Evolutionary conservation across 2,113 vertebrate species (phyloP).

Genomic region (Calidris pygmaea): DNA sequence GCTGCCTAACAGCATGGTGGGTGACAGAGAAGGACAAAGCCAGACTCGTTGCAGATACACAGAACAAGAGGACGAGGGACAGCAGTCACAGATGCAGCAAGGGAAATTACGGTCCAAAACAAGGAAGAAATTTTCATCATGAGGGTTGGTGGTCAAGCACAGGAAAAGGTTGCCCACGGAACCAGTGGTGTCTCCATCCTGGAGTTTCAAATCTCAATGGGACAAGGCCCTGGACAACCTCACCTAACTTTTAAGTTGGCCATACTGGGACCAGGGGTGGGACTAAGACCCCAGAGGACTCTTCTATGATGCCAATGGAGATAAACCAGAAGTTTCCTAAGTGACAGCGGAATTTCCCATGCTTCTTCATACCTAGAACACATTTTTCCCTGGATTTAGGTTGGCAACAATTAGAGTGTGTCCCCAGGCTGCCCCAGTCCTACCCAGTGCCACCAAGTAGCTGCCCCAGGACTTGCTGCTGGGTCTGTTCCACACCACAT

Average conservation of each 20-base stretch:
- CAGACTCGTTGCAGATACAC: neutral
- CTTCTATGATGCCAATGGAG: neutral
- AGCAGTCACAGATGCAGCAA: neutral
- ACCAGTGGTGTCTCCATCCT: neutral
- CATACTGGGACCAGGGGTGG: neutral
- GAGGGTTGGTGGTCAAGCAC: neutral
- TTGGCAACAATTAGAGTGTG: fast-evolving
- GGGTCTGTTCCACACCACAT: neutral
- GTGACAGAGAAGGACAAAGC: neutral
- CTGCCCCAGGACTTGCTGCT: neutral
- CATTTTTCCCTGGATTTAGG: neutral
- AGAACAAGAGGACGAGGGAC: neutral
- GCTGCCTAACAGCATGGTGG: neutral
- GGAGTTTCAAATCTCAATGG: neutral
- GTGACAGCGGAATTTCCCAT: neutral
- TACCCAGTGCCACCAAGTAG: neutral
- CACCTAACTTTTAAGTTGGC: neutral
- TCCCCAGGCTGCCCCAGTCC: neutral
- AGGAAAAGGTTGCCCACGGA: neutral
- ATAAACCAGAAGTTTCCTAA: neutral
- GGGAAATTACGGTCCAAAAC: neutral
- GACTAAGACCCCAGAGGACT: neutral
- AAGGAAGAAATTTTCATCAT: neutral
- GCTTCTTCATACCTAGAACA: neutral
- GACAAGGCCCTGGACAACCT: neutral